Base-by-base conservation (phyloP, 2,113 vertebrate genomes). In the Rhea pennata region DNA sequence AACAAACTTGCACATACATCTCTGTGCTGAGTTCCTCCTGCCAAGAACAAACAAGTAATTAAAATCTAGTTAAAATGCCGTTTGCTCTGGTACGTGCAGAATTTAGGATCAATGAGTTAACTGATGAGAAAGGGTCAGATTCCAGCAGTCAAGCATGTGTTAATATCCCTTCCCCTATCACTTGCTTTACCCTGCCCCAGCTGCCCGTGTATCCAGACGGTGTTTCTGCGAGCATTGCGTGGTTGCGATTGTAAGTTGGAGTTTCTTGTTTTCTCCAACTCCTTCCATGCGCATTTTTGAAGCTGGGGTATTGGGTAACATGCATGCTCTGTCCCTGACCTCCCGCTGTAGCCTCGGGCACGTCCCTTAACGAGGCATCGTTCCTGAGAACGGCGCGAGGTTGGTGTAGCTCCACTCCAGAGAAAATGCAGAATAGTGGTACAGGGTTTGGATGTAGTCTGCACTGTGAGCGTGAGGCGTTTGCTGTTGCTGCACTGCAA, bases 1-100 rank as follows among this genome's bases (percentile, higher is more conserved):
- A 92, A 93, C 83, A 93, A 76, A 91, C 91, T 58, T 26, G 46
- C 1, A 1, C 94, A 23, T 79, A 19, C 33, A 8, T 90, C 89
- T 93, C 88, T n/a, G 93, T 42, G 78, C 80, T 53, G 84, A 40
- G 65, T 31, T 46, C 78, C 92, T 91, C 76, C 91, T 96, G 96
- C 91, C 95, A 95, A 97, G 80, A 96, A 80, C 80, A 94, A 94
- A 91, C 92, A 95, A 86, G 87, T 84, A 84, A 75, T 95, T 92
- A 44, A 53, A 85, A 93, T 74, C 91, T 88, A 75, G 71, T 88
- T 97, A 59, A 78, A 96, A 94, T 90, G 93, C 92, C 23, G 24
- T 69, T 96, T 96, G 91, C 79, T 81, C 84, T 69, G 79, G 5
- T 82, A 86, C 0, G 1, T 51, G 72, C 39, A 59, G 75, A 73